Base-by-base conservation (phyloP, 2,888 invertebrate genomes). In the Sphaerophoria rueppellii region DNA sequence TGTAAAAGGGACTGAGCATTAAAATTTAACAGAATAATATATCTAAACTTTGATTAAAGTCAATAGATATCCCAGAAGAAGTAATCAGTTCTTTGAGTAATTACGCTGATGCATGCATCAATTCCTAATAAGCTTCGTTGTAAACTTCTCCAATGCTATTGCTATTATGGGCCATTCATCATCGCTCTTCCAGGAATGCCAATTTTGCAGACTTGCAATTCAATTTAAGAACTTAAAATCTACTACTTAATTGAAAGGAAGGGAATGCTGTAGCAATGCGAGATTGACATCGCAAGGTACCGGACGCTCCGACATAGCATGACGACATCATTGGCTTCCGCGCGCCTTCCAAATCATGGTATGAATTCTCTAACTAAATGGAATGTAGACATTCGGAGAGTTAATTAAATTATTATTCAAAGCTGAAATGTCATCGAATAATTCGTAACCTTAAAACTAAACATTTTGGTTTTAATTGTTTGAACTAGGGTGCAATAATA, bases 81-180 rank as follows among this genome's bases (percentile, higher is more conserved):
- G 75, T 60, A 80, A 72, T 80, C 61, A 80, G 75, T 76, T 69
- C 75, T 80, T 79, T 79, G 79, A 80, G 71, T 80, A 83, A 83
- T 83, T 79, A 83, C 70, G 79, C 79, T 60, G 46, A 67, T 74
- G 74, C 79, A 65, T 54, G 58, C 58, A 71, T 71, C 73, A 82
- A 63, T 78, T 63, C 58, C 69, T 78, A 74, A 82, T 70, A 58
- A 65, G 37, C 54, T 71, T 63, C 35, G 48, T 48, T 48, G 32
- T 35, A 34, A 63, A 35, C 63, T 35, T 48, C 32, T 46, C n/a
- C n/a, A n/a, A n/a, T n/a, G n/a, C 48, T 46, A 63, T 46, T 50
- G n/a, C 34, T 48, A 14, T 35, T 4, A 34, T 37, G 14, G 40
- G 37, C 40, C 60, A 16, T 57, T 5, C 52, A 11, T 24, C 24